Base-by-base conservation (phyloP, 2,888 invertebrate genomes). In the Athetis lepigone region DNA sequence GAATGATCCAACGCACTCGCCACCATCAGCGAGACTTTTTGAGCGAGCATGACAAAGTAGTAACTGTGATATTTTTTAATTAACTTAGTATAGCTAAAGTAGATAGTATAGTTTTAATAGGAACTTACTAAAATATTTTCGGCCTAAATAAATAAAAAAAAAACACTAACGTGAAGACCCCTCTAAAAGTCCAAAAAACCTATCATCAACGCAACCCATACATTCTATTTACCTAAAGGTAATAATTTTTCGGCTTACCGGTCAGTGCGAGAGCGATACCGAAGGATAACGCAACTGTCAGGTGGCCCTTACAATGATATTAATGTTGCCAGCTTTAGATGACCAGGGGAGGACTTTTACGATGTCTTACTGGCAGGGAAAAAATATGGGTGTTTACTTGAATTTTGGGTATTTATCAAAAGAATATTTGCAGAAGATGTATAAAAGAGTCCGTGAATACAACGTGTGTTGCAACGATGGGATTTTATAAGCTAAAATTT, bases 261-360 rank as follows among this genome's bases (percentile, higher is more conserved):
- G 82, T 75, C 81, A 74, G 80, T 75, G 72, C 75, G 55, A 84
- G 87, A 90, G 73, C 84, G 81, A 90, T 88, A 81, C 81, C 69
- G 59, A 58, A 33, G 90, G 89, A 91, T 91, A 90, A 87, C 75
- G 81, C 75, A 64, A 77, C 80, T 89, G 90, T 87, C 91, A 88
- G 84, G 82, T 88, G 85, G 83, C 90, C 89, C 88, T 88, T 86
- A 77, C 85, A 72, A 81, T 67, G 83, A 86, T 90, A 90, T 90
- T 88, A 88, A 92, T 91, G 89, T 76, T 61, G 40, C 37, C 18
- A 69, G 77, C 71, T 77, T 76, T 70, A 60, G 58, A 74, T 72
- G 78, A 64, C 82, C 72, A 76, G 58, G 72, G 82, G 74, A 51
- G 58, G 60, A 71, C 27, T 74, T 81, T 82, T 82, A 81, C 80